Evolutionary conservation across 2,113 vertebrate genomes (phyloP).

Genomic region (Neogobius melanostomus): DNA sequence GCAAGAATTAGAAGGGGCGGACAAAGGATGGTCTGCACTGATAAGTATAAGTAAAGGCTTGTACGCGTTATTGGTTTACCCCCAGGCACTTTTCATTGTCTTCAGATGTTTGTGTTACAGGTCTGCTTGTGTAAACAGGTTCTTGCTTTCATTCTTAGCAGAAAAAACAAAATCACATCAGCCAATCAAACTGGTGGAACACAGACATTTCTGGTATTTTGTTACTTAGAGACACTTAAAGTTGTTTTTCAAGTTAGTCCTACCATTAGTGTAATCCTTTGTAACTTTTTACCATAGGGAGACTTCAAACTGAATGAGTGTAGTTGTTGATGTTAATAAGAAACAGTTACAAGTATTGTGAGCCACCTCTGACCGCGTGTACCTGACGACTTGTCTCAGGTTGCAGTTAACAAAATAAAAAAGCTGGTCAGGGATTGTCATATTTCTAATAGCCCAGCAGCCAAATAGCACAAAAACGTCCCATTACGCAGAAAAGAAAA

Average conservation of each 20-base stretch:
- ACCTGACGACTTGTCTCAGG: too few relatives aligned
- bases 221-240: background rate
- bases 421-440: too few relatives aligned
- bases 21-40: slow-evolving; percentile 2
- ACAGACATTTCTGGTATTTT: background rate
- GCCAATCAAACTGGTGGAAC: slow-evolving; percentile 31
- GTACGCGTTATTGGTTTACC: slow-evolving; percentile 2
- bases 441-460: too few relatives aligned
- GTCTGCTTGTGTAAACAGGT: slow-evolving; percentile 48
- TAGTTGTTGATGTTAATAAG: too few relatives aligned
- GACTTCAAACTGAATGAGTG: too few relatives aligned
- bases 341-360: too few relatives aligned
- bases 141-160: slow-evolving; percentile 48
- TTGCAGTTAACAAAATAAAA: too few relatives aligned
- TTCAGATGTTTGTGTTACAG: slow-evolving; percentile 1
- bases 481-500: too few relatives aligned
- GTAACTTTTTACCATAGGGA: too few relatives aligned
- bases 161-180: slow-evolving; percentile 37
- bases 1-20: slow-evolving; percentile 28
- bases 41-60: slow-evolving; percentile 2
- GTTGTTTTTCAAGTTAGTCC: background rate
- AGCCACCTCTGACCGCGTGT: too few relatives aligned
- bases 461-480: too few relatives aligned
- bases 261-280: too few relatives aligned
- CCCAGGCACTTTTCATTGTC: background rate